Evolutionary conservation across 2,113 vertebrate genomes (phyloP).

Genomic region (Mormoops blainvillei): DNA sequence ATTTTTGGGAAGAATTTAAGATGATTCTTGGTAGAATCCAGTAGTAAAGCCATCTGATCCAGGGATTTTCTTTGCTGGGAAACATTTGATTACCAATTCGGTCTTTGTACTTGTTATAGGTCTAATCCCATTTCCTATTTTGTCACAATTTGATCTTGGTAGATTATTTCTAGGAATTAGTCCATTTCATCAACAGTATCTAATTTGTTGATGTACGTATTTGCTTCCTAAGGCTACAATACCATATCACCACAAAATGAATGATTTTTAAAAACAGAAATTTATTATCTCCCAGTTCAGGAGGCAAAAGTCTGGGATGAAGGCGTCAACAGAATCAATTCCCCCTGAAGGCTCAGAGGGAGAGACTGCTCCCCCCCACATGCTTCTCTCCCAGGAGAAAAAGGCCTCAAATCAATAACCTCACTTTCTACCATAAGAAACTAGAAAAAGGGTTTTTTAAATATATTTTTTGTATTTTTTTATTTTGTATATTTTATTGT

Average conservation of each 20-base stretch:
- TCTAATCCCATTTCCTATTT: not conserved
- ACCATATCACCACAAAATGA: not conserved
- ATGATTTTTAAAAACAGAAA: not conserved
- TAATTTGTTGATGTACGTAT: not conserved
- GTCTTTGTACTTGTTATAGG: not conserved
- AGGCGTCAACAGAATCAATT: not conserved
- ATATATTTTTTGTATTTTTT: too few relatives aligned
- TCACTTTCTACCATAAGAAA: not conserved
- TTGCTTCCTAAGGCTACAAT: not conserved
- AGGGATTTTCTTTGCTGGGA: not conserved
- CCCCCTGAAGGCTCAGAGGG: not conserved
- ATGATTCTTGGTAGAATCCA: not conserved
- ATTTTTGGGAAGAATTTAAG: not conserved
- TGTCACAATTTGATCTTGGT: not conserved
- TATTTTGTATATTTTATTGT: too few relatives aligned
- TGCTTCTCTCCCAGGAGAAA: not conserved
- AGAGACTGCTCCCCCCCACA: not conserved
- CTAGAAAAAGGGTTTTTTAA: not conserved
- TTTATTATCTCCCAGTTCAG: not conserved
- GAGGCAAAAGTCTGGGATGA: not conserved
- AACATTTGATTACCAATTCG: not conserved
- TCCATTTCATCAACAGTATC: not conserved
- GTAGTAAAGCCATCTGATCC: not conserved
- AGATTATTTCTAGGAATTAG: not conserved
- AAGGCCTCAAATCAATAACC: not conserved